A percentile compares a stretch with the other conserved stretches of the same genome.
Conservation (phyloP, 2,797 vertebrate genomes). For the Sardinella longiceps region DNA sequence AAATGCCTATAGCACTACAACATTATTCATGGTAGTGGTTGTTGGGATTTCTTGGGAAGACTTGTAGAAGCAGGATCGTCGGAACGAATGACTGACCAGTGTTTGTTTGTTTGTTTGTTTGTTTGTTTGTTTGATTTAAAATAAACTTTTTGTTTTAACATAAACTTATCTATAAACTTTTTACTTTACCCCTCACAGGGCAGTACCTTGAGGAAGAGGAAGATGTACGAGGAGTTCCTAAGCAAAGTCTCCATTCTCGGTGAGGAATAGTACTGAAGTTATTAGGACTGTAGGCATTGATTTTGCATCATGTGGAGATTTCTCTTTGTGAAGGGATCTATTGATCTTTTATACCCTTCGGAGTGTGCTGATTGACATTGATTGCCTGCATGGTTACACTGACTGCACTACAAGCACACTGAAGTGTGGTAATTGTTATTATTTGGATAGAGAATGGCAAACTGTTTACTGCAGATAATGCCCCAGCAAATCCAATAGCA, state of each 20-base stretch:
- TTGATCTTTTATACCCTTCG: not conserved
- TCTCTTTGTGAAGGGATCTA: not conserved
- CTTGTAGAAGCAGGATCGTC: not conserved
- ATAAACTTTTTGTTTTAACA: not conserved
- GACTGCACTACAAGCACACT: not conserved
- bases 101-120: not conserved
- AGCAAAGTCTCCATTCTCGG: constrained; percentile 99
- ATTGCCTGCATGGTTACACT: not conserved
- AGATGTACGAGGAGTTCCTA: constrained; percentile 99
- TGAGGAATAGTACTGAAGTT: constrained; percentile 63
- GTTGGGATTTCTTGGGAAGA: too few relatives aligned
- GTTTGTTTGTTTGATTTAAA: not conserved
- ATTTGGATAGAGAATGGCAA: not conserved
- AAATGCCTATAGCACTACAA: too few relatives aligned
- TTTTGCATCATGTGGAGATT: not conserved
- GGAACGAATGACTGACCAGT: not conserved
- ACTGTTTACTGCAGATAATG: not conserved
- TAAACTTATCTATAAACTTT: not conserved
- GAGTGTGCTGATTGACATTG: not conserved
- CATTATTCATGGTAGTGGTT: too few relatives aligned
- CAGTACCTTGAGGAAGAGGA: constrained; percentile 97
- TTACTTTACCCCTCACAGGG: constrained; percentile 74
- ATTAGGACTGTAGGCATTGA: not conserved
- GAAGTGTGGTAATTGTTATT: not conserved
- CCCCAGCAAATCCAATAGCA: not conserved